Percentiles rank a stretch among this genome's conserved stretches.
Conservation (phyloP, 1,140 invertebrate genomes). For the Zaprionus camerounensis region DNA sequence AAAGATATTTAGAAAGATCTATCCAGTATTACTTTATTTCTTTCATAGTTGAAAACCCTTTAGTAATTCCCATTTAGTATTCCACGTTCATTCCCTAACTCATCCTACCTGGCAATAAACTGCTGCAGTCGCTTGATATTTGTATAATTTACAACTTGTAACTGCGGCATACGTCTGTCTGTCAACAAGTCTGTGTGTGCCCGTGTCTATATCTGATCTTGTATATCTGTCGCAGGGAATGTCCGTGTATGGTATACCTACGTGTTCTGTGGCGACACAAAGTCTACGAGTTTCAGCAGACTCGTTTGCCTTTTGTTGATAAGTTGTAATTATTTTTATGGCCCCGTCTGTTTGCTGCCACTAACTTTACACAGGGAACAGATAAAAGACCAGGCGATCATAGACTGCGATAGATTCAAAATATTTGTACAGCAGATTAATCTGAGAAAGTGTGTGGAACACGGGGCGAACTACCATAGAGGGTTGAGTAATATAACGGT, state of each 20-base stretch:
- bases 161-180: slow-evolving; percentile 45
- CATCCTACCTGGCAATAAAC: slow-evolving; percentile 8
- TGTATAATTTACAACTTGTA: slow-evolving; percentile 71
- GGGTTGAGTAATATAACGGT: neutral
- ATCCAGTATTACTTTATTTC: neutral
- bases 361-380: slow-evolving; percentile 48
- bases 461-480: neutral
- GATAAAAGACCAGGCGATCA: slow-evolving; percentile 48
- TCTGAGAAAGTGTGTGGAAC: neutral
- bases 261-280: slow-evolving; percentile 56
- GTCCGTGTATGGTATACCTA: neutral
- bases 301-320: slow-evolving; percentile 65
- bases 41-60: neutral
- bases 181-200: slow-evolving; percentile 21
- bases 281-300: slow-evolving; percentile 51
- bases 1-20: neutral
- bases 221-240: slow-evolving; percentile 22
- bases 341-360: slow-evolving; percentile 60
- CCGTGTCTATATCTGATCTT: slow-evolving; percentile 19
- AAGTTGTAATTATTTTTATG: slow-evolving; percentile 79
- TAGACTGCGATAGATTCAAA: neutral
- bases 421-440: slow-evolving; percentile 29
- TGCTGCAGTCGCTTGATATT: slow-evolving; percentile 56
- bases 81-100: neutral
- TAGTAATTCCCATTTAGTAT: neutral